Conservation (phyloP, 2,113 vertebrate species). For the Cervus canadensis region DNA sequence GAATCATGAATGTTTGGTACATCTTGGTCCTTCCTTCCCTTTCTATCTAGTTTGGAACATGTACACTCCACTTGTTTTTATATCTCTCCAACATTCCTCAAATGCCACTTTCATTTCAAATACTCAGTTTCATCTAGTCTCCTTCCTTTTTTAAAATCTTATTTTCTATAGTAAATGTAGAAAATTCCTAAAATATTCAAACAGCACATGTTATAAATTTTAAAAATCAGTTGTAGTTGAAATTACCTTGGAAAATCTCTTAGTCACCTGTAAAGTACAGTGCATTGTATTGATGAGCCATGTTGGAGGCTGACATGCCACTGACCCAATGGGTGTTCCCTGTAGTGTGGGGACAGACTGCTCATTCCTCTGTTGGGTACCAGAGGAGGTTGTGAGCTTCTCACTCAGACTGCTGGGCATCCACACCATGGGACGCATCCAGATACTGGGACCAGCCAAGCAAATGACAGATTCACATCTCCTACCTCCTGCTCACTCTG, state of each 20-base stretch:
- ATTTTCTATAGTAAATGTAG: background rate
- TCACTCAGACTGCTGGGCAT: background rate
- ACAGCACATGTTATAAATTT: background rate
- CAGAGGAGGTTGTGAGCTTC: background rate
- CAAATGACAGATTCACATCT: background rate
- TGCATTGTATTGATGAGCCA: background rate
- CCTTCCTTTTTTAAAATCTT: background rate
- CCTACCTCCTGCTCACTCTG: background rate
- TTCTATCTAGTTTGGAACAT: background rate
- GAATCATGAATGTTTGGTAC: background rate
- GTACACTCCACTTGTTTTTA: background rate
- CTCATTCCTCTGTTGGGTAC: background rate
- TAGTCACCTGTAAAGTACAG: background rate
- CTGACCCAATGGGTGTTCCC: background rate
- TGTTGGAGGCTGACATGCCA: background rate
- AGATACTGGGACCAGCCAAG: background rate
- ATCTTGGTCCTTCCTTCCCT: background rate
- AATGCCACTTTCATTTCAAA: background rate
- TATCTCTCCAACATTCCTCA: background rate
- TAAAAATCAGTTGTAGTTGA: background rate
- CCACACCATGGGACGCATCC: background rate
- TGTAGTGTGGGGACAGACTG: background rate
- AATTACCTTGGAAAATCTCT: background rate
- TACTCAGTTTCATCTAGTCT: background rate
- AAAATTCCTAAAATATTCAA: background rate